phyloP scores from a whole-genome alignment of 2,888 invertebrate species.

The Micoletzkya japonica region DNA sequence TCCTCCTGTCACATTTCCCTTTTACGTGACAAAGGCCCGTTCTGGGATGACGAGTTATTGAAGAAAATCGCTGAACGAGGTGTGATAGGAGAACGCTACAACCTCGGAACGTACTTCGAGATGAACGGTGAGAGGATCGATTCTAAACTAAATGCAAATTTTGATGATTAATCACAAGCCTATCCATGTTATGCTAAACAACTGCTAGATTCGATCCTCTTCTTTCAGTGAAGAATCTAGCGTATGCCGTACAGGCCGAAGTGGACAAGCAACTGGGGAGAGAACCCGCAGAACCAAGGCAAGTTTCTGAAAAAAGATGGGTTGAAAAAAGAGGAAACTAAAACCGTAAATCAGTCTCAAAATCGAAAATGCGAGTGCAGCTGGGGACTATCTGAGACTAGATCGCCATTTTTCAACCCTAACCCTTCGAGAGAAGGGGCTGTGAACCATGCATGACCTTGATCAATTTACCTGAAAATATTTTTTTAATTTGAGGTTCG shows the following conservation, averaged over 20 bases:
- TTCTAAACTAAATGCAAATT: neutral
- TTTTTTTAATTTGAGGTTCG: constrained; percentile 40
- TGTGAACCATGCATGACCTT: neutral
- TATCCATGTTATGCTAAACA: neutral
- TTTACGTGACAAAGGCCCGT: neutral
- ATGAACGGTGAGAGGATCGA: constrained; percentile 48
- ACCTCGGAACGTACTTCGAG: constrained; percentile 61
- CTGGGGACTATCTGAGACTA: no score
- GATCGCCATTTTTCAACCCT: neutral
- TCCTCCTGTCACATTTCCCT: neutral
- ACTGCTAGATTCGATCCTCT: neutral
- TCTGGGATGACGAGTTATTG: neutral
- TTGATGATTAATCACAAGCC: neutral
- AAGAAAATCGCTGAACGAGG: constrained; percentile 47
- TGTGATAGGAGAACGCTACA: constrained; percentile 56
- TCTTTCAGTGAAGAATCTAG: constrained; percentile 54
- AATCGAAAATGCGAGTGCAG: neutral
- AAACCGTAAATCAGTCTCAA: neutral
- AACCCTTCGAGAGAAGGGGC: neutral
- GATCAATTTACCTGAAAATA: neutral
- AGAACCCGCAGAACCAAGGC: constrained; percentile 10
- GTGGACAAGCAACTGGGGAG: constrained; percentile 54
- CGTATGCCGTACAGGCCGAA: constrained; percentile 55
- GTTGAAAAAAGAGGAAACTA: neutral
- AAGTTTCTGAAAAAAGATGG: neutral